Conservation (phyloP, 2,797 vertebrate species). For the Smutsia temminckii region DNA sequence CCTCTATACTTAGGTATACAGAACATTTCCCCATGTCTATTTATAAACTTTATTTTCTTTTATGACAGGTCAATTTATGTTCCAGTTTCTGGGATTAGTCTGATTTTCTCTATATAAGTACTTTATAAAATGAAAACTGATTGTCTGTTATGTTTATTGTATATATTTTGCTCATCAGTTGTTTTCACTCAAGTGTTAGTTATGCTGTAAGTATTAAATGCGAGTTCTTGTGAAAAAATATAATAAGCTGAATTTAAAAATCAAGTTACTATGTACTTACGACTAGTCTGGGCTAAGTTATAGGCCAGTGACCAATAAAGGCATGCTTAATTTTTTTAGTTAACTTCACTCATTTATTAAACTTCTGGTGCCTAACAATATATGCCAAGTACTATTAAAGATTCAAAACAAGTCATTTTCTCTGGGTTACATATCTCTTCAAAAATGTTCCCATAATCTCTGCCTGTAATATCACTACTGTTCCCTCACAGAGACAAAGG, state of each 20-base stretch:
- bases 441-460: background rate
- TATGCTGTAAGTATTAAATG: background rate
- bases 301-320: background rate
- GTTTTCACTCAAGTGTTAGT: background rate
- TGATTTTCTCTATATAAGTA: background rate
- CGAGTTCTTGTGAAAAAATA: constrained; percentile 7
- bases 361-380: background rate
- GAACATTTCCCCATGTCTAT: background rate
- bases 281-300: background rate
- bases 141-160: background rate
- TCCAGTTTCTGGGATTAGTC: background rate
- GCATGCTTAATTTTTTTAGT: background rate
- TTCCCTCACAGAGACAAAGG: constrained; percentile 13
- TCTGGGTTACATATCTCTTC: background rate
- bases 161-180: background rate
- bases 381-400: background rate
- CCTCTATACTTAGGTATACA: background rate
- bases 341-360: constrained; percentile 6
- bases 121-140: constrained; percentile 7
- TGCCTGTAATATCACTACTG: background rate
- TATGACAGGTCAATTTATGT: background rate
- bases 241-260: constrained; percentile 5
- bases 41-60: constrained; percentile 49
- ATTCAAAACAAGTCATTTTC: background rate
- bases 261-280: background rate